Base-by-base conservation (phyloP, 1,140 invertebrate genomes). In the Ooceraea biroi region DNA sequence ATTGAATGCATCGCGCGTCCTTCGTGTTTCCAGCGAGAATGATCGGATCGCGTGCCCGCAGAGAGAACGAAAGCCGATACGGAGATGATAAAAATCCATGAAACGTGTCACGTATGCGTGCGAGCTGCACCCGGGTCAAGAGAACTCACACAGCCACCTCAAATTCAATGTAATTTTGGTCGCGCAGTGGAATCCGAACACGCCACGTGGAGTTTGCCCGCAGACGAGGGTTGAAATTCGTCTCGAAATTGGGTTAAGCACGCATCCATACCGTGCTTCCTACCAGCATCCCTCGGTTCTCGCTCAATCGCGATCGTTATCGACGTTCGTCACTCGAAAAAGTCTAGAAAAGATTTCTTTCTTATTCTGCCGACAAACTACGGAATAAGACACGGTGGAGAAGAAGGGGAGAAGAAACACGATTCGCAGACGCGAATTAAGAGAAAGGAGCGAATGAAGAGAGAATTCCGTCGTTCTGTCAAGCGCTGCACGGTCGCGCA, bases 171-270 rank as follows among this genome's bases (percentile, higher is more conserved):
- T 78, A 87, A 88, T 87, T 7, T 36, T 36, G 36, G 2, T 78
- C 82, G 68, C 46, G 48, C 41, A 17, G 44, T 68, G 85, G 82
- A 84, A 88, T 86, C 69, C 66, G 50, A 57, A 55, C 50, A 72
- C 55, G 60, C 72, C 65, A 27, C 48, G 19, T 19, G 19, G 85
- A 48, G 61, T 82, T 74, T 63, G 52, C 63, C 52, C 58, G 25
- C 2, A 36, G 61, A 76, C 63, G 46, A 57, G 41, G 22, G 61
- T 48, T 52, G 69, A 85, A 76, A 76, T 83, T 78, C 72, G 58
- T 41, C 66, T 72, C 46, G 85, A 50, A 87, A 87, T 83, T 88
- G 82, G 85, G 85, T 87, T 73, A 80, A 72, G 72, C 80, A 65
- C 65, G 85, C 66, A 50, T 41, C 44, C 19, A 22, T 17, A 22